phyloP scores from a whole-genome alignment of 2,113 vertebrate genomes.

The Cynopterus brachyotis region DNA sequence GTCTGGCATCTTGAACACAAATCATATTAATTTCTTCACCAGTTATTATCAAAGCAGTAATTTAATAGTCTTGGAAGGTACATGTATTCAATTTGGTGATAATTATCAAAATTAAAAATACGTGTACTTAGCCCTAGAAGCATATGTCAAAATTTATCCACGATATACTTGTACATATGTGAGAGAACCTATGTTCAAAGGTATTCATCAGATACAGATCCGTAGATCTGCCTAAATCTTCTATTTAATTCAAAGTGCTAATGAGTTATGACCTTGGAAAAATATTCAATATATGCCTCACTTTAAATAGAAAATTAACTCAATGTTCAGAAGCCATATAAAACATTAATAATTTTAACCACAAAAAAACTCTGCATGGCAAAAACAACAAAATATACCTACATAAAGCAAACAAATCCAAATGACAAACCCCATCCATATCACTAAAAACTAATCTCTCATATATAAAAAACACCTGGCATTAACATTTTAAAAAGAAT shows the following conservation, averaged over 20 bases:
- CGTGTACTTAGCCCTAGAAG: not conserved
- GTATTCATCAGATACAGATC: not conserved
- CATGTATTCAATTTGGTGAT: not conserved
- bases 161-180: not conserved
- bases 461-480: not conserved
- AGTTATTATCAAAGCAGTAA: not conserved
- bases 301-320: constrained; percentile 24
- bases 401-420: not conserved
- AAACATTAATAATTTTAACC: not conserved
- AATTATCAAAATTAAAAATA: constrained; percentile 10
- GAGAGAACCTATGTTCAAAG: not conserved
- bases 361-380: not conserved
- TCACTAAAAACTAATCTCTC: not conserved
- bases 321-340: not conserved
- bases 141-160: not conserved
- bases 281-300: not conserved
- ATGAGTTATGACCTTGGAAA: not conserved
- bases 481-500: not conserved
- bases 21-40: not conserved
- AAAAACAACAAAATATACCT: not conserved
- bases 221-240: not conserved
- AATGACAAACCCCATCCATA: not conserved
- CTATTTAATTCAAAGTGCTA: constrained; percentile 5
- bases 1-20: not conserved
- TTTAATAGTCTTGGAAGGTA: not conserved